phyloP scores from a whole-genome alignment of 2,888 invertebrate genomes.

The Melipona bicolor region DNA sequence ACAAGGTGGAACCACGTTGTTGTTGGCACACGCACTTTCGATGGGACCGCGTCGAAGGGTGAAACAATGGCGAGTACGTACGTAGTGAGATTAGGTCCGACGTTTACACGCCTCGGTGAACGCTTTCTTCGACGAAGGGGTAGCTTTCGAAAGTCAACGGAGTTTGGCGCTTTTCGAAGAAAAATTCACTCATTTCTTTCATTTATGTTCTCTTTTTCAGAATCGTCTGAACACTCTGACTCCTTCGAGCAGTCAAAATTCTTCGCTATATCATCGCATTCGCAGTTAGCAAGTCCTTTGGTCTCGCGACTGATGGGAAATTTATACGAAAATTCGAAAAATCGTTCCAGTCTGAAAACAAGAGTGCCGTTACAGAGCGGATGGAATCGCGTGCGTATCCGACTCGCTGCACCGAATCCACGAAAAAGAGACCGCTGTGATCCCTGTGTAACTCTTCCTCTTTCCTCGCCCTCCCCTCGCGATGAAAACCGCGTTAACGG shows the following conservation, averaged over 20 bases:
- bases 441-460: background rate
- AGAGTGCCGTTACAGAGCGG: too few relatives aligned
- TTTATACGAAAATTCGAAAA: too few relatives aligned
- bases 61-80: constrained; percentile 61
- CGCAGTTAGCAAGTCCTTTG: too few relatives aligned
- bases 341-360: too few relatives aligned
- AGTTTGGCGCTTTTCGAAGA: background rate
- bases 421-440: constrained; percentile 20
- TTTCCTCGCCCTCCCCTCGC: too few relatives aligned
- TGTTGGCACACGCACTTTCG: constrained; percentile 60
- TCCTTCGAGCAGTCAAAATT: too few relatives aligned
- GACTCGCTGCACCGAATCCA: constrained; percentile 6
- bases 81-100: constrained; percentile 49
- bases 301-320: too few relatives aligned
- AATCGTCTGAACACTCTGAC: too few relatives aligned
- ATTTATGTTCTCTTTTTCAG: too few relatives aligned
- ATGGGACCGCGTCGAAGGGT: constrained; percentile 16
- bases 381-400: constrained; percentile 56
- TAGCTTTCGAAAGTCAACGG: constrained; percentile 13
- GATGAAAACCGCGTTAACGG: constrained; percentile 32
- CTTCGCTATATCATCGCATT: too few relatives aligned
- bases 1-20: constrained; percentile 55
- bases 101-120: constrained; percentile 74
- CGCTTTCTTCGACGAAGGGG: constrained; percentile 48
- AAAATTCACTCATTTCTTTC: too few relatives aligned